Percentiles rank a stretch among this genome's conserved stretches.
phyloP scores from a whole-genome alignment of 1,140 invertebrate species.

The Cydia strobilella region DNA sequence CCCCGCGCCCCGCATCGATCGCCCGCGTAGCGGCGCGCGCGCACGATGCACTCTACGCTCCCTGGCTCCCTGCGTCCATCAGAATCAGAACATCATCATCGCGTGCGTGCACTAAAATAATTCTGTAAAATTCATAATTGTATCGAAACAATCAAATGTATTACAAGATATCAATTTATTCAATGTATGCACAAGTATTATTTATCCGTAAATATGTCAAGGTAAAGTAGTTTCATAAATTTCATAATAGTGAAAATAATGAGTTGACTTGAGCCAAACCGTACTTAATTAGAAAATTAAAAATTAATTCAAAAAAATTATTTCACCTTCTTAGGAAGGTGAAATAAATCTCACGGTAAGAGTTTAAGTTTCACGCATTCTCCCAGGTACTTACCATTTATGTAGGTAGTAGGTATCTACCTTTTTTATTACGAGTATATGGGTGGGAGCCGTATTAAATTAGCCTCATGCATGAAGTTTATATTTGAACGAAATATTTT shows the following conservation, averaged over 20 bases:
- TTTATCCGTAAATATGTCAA: neutral
- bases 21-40: constrained; percentile 40
- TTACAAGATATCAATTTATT: neutral
- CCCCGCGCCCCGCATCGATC: constrained; percentile 37
- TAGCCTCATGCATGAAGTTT: no score
- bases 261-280: no score
- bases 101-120: constrained; percentile 6
- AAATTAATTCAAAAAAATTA: no score
- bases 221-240: neutral
- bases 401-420: neutral
- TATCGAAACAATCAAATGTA: neutral
- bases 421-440: neutral
- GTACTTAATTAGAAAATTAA: no score
- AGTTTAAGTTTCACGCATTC: no score
- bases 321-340: neutral
- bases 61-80: constrained; percentile 37
- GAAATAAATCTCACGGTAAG: neutral
- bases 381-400: no score
- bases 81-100: constrained; percentile 15
- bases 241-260: neutral
- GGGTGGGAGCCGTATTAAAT: no score
- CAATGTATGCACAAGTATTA: neutral
- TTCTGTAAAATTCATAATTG: neutral
- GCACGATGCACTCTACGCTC: constrained; percentile 33
- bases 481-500: no score